Evolutionary conservation across 2,113 vertebrate species (phyloP), one percentile per base, ranked within the genome.

Genomic region (Psephotus haematonotus): DNA sequence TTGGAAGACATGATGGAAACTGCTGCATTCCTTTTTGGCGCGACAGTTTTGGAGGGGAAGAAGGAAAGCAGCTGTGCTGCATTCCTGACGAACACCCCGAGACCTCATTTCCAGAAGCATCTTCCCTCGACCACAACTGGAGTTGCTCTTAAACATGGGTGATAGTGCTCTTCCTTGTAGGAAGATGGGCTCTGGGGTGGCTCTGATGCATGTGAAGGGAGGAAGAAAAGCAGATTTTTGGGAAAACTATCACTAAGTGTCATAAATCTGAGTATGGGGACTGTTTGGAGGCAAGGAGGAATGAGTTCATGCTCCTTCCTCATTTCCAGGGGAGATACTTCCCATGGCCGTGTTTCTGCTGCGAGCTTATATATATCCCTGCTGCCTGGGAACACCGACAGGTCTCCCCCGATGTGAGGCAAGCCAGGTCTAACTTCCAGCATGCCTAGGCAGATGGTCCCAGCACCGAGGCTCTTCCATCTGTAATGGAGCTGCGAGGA

Each of bases 41-140:
- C 19, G 13, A 59, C n/a, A 31, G 4, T 80, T 91, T 85, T 79
- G 69, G 31, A 86, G 44, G 37, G 41, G 59, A 94, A 82, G 87
- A 88, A 60, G 37, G 49, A 89, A 92, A 82, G 44, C 44, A 53
- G 46, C 77, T 85, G 22, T 71, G 49, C 57, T 65, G 52, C 28
- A 13, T 78, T 94, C 62, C 69, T 70, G 47, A 31, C 88, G 80
- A 96, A 33, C 47, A 62, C n/a, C 60, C 33, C 43, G 22, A 95
- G 50, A 87, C 60, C 47, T 91, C 33, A 43, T 76, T 93, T 95
- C 62, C 52, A 82, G 80, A 86, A 91, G 29, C 27, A 62, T 22
- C 14, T 79, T 87, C 41, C 47, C 47, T 52, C 93, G 47, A 88
- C 39, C 72, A 75, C 64, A 91, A 88, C 55, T 1, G 3, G 39